phyloP scores from a whole-genome alignment of 2,888 invertebrate species.

The Callimorpha dominula region DNA sequence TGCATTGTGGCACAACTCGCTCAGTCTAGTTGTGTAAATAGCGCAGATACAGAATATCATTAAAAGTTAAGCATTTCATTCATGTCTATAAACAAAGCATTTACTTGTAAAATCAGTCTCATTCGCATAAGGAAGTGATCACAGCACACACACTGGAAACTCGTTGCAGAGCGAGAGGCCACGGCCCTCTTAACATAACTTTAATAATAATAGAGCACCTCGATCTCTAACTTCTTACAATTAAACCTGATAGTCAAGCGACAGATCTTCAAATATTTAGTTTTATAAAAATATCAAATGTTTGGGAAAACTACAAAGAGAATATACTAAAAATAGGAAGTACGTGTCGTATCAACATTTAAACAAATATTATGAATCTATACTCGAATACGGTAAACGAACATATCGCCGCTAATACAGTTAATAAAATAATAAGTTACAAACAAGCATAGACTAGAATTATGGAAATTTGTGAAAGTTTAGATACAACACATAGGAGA shows the following conservation, averaged over 20 bases:
- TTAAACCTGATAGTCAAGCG: constrained; percentile 76
- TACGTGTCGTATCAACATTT: constrained; percentile 62
- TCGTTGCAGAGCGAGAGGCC: constrained; percentile 82
- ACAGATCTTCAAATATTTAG: constrained; percentile 70
- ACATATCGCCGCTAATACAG: constrained; percentile 58
- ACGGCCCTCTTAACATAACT: constrained; percentile 78
- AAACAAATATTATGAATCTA: constrained; percentile 59
- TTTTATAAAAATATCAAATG: constrained; percentile 68
- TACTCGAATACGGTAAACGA: constrained; percentile 59
- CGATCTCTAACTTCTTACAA: constrained; percentile 78
- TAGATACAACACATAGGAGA: constrained; percentile 63
- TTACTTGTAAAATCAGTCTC: constrained; percentile 86
- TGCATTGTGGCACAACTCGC: constrained; percentile 18
- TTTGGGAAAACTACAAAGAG: constrained; percentile 63
- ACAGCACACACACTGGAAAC: constrained; percentile 86
- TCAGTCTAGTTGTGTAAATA: constrained; percentile 34
- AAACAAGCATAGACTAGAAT: constrained; percentile 79
- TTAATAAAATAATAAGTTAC: constrained; percentile 70
- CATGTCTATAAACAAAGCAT: constrained; percentile 78
- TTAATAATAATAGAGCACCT: constrained; percentile 83
- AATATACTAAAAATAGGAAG: constrained; percentile 67
- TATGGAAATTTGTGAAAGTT: constrained; percentile 71
- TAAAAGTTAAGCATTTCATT: constrained; percentile 68
- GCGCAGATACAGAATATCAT: constrained; percentile 52
- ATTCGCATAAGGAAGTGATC: constrained; percentile 87